These are phyloP conservation scores for Pteria penguin DNA, from an alignment of 2,888 invertebrate genomes.

Conservation along the genomic window DNA sequence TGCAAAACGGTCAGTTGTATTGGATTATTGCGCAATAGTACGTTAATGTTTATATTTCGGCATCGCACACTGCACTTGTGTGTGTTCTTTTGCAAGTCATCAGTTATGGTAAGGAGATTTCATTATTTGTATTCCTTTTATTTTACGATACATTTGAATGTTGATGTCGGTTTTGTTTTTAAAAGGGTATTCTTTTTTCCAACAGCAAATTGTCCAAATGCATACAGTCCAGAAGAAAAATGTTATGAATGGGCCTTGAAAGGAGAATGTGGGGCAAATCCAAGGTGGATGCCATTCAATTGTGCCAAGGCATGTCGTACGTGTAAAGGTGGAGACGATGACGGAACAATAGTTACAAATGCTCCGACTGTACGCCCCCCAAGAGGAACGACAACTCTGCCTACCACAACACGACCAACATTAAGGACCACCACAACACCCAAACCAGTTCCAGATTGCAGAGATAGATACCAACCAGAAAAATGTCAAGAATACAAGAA, in stretches of 20 bases:
- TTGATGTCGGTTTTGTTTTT: no score
- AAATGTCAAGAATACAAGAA: conserved; percentile 22
- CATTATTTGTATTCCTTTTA: no score
- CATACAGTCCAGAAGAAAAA: conserved; percentile 14
- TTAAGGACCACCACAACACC: not conserved
- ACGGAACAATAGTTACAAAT: conserved; percentile 1
- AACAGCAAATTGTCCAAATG: conserved; percentile 27
- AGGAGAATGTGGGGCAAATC: conserved; percentile 39
- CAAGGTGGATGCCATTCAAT: conserved; percentile 33
- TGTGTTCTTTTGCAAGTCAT: no score
- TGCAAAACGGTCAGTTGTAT: no score
- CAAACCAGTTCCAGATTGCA: not conserved
- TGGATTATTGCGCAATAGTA: no score
- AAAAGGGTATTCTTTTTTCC: conserved; percentile 13
- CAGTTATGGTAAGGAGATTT: no score
- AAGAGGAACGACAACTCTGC: not conserved
- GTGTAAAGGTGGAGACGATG: conserved; percentile 22
- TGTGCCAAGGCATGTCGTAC: conserved; percentile 32
- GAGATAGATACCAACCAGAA: conserved; percentile 6
- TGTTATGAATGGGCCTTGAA: conserved; percentile 30
- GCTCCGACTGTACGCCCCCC: not conserved
- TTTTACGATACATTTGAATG: no score
- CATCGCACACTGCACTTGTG: no score
- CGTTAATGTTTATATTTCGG: no score
- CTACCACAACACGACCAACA: not conserved